Conservation (phyloP, 2,797 vertebrate genomes). For the Protonibea diacanthus region DNA sequence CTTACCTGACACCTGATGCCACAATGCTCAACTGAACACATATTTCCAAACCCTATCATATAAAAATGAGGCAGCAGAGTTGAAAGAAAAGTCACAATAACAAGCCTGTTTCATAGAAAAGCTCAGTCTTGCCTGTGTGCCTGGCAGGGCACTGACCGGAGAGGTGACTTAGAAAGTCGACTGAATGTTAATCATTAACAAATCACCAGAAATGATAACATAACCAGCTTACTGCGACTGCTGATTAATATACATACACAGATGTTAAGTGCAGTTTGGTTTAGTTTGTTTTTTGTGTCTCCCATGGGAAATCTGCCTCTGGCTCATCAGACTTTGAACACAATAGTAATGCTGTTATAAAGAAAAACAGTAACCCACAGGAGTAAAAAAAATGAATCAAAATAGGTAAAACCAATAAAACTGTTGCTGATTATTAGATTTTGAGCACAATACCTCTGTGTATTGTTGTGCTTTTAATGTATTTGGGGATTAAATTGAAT, state of each 20-base stretch:
- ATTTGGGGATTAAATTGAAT: background rate
- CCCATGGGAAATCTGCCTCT: background rate
- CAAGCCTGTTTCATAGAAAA: conserved; percentile 3
- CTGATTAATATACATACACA: background rate
- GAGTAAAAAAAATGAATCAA: background rate
- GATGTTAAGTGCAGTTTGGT: background rate
- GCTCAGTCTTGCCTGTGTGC: conserved; percentile 19
- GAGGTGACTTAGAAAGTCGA: conserved; percentile 47
- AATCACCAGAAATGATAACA: conserved; percentile 12
- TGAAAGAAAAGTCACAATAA: background rate
- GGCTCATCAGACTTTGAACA: background rate
- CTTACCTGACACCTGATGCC: conserved; percentile 46
- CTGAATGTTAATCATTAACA: conserved; percentile 77
- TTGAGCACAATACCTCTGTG: background rate
- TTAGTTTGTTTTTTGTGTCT: background rate
- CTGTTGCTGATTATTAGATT: background rate
- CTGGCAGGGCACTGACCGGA: conserved; percentile 64
- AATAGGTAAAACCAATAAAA: background rate
- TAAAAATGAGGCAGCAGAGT: background rate
- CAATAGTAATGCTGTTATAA: too few relatives aligned
- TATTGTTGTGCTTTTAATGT: background rate
- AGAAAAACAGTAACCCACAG: background rate
- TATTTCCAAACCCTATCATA: background rate
- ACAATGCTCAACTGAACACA: background rate
- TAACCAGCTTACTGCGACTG: conserved; percentile 3